Base-by-base conservation (phyloP, 2,113 vertebrate species). In the Nycticebus coucang region DNA sequence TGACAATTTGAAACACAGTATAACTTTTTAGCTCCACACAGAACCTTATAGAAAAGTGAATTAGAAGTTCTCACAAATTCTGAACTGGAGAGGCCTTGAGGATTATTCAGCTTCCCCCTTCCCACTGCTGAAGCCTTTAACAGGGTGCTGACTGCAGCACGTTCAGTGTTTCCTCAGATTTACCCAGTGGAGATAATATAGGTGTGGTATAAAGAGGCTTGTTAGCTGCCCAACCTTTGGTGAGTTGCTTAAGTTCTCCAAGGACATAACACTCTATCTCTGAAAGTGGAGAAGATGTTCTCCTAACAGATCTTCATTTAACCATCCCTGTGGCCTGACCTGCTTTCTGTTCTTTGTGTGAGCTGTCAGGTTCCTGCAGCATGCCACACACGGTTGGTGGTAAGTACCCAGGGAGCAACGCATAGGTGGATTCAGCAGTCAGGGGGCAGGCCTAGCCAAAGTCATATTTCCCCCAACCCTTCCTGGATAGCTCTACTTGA, bases 341-440 rank as follows among this genome's bases (percentile, higher is more conserved):
- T 17, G 28, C 18, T 66, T 13, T 41, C 71, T 1, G 11, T 87
- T 37, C 11, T 28, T 28, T 17, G 15, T 0, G 4, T 62, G n/a
- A 37, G 33, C 71, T 35, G 62, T 13, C 9, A 14, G 37, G 53
- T 33, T n/a, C 69, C 64, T 21, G 3, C 1, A 0, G 53, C 3
- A 11, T 11, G 26, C 8, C 17, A 28, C 4, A 24, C 3, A 37
- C 33, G n/a, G 21, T 11, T 57, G 37, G 18, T 10, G 68, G 59
- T 66, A 41, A 81, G 35, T 2, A 19, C 8, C 13, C 14, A 7
- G 45, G 68, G 57, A 30, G 30, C 57, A 30, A 11, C 12, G 8
- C 5, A 1, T 0, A 13, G 45, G 9, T 35, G 60, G 14, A 24
- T 3, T 6, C 19, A 2, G 35, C 7, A 22, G 81, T 7, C 10